phyloP scores from a whole-genome alignment of 2,888 invertebrate species.

The Argyresthia goedartella region DNA sequence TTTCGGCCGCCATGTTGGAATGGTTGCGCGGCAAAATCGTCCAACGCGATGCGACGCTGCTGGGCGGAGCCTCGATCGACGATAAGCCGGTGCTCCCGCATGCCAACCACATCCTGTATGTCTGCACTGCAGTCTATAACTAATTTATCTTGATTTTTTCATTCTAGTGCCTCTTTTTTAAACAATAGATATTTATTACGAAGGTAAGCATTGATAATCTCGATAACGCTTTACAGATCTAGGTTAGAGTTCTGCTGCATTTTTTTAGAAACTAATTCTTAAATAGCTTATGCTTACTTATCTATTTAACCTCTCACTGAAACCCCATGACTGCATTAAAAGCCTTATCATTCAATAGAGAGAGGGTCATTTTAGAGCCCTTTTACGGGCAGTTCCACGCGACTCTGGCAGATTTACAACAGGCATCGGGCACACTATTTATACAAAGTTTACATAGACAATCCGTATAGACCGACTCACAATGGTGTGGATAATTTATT shows the following conservation, averaged over 20 bases:
- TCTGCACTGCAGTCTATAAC: too few relatives aligned
- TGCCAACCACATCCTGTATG: slow-evolving; percentile 1
- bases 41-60: slow-evolving; percentile 6
- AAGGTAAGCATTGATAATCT: too few relatives aligned
- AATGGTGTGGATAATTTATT: slow-evolving; percentile 60
- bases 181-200: too few relatives aligned
- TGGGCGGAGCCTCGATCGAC: slow-evolving; percentile 39
- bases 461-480: slow-evolving; percentile 35
- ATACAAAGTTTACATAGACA: slow-evolving; percentile 55
- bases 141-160: too few relatives aligned
- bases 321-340: neutral
- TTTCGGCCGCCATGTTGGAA: slow-evolving; percentile 16
- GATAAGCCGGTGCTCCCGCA: slow-evolving; percentile 29
- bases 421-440: slow-evolving; percentile 37
- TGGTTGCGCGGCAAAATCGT: neutral
- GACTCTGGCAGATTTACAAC: slow-evolving; percentile 46
- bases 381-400: too few relatives aligned
- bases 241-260: too few relatives aligned
- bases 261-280: too few relatives aligned
- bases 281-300: too few relatives aligned
- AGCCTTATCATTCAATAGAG: slow-evolving; percentile 38
- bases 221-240: too few relatives aligned
- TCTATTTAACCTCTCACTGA: too few relatives aligned
- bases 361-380: slow-evolving; percentile 18
- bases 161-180: too few relatives aligned